phyloP scores from a whole-genome alignment of 1,140 invertebrate species.

The Plectrocnemia conspersa region DNA sequence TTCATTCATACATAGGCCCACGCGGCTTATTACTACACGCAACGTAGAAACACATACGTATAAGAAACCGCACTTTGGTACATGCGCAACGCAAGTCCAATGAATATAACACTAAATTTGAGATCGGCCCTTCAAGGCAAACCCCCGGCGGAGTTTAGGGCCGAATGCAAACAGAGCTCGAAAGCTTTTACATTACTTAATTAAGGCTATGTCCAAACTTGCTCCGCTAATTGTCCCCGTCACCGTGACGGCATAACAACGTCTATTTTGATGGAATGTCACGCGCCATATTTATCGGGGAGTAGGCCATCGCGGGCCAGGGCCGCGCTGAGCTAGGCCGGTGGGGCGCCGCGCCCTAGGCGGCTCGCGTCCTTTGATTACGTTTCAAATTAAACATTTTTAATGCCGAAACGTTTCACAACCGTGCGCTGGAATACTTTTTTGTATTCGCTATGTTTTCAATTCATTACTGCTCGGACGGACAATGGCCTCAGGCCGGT shows the following conservation, averaged over 20 bases:
- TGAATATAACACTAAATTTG: no score
- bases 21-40: no score
- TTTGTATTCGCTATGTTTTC: no score
- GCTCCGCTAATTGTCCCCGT: constrained; percentile 10
- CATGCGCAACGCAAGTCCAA: no score
- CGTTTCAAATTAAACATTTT: constrained; percentile 4
- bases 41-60: no score
- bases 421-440: no score
- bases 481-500: no score
- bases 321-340: not conserved
- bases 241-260: constrained; percentile 9
- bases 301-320: not conserved
- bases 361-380: constrained; percentile 3
- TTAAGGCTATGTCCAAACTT: constrained; percentile 9
- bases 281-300: constrained; percentile 6
- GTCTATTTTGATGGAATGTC: constrained; percentile 11
- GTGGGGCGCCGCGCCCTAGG: not conserved
- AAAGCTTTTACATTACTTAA: constrained; percentile 9
- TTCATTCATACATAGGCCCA: no score
- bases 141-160: constrained; percentile 1
- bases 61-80: no score
- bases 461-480: no score
- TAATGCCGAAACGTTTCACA: not conserved
- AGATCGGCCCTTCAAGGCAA: no score
- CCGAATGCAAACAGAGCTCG: constrained; percentile 2